Percentiles rank a stretch among this genome's conserved stretches.
Conservation (phyloP, 2,797 vertebrate species). For the Chloroceryle amazona region DNA sequence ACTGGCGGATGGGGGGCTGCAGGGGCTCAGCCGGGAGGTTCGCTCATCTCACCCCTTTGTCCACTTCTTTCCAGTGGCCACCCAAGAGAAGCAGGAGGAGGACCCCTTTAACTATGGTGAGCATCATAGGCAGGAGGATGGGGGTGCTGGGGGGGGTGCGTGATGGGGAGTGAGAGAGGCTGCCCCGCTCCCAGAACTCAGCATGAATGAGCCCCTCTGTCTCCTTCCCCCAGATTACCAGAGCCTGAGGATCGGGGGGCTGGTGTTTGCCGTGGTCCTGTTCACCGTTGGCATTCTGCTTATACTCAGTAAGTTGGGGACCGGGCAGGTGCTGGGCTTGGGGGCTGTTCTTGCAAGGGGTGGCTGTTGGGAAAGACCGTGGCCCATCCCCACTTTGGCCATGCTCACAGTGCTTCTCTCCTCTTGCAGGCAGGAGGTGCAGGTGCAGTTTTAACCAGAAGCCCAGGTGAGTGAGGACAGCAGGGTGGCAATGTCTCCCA, state of each 20-base stretch:
- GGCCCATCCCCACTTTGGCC: accelerated
- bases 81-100: slow-evolving; percentile 80
- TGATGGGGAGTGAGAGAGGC: accelerated
- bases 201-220: not conserved
- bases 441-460: slow-evolving; percentile 86
- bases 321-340: accelerated
- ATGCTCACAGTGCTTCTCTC: not conserved
- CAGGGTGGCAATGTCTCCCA: not conserved
- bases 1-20: not conserved
- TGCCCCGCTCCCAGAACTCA: not conserved
- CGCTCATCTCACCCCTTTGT: not conserved
- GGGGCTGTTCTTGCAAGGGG: accelerated
- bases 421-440: slow-evolving; percentile 90
- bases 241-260: slow-evolving; percentile 93
- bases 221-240: slow-evolving; percentile 87
- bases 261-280: slow-evolving; percentile 93
- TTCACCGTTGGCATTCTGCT: slow-evolving; percentile 94
- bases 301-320: slow-evolving; percentile 90
- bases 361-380: not conserved
- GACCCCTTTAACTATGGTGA: slow-evolving; percentile 94
- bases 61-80: slow-evolving; percentile 59
- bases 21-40: not conserved
- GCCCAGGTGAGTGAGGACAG: slow-evolving; percentile 76
- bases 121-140: not conserved
- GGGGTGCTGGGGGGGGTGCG: not conserved